phyloP scores from a whole-genome alignment of 2,888 invertebrate species.

The Odontomyia ornata region DNA sequence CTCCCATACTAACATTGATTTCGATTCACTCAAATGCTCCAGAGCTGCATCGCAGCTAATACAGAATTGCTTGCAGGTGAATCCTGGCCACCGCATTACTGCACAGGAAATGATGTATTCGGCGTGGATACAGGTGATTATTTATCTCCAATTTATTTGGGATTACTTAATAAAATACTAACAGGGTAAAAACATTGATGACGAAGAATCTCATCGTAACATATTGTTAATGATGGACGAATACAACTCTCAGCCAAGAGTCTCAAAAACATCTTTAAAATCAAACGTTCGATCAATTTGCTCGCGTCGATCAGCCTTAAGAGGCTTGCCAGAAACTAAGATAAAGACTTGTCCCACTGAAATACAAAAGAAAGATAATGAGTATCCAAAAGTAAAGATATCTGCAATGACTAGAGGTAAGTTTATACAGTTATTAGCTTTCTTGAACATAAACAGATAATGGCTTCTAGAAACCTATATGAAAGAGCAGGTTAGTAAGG shows the following conservation, averaged over 20 bases:
- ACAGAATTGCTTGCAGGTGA: constrained; percentile 24
- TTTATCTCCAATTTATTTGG: not conserved
- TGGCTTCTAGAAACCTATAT: no score
- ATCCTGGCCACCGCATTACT: constrained; percentile 37
- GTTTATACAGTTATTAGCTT: no score
- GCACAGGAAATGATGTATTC: constrained; percentile 34
- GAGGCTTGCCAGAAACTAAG: not conserved
- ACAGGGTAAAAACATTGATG: not conserved
- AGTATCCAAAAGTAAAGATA: not conserved
- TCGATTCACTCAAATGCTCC: constrained; percentile 12
- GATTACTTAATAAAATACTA: not conserved
- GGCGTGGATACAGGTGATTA: constrained; percentile 31
- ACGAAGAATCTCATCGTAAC: not conserved
- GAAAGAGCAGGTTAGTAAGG: no score
- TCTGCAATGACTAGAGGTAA: not conserved
- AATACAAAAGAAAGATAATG: no score
- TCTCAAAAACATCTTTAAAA: no score
- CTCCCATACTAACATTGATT: constrained; percentile 5
- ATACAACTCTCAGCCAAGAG: not conserved
- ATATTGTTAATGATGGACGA: constrained; percentile 14
- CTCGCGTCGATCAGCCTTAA: not conserved
- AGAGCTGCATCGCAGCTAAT: constrained; percentile 5
- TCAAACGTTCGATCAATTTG: not conserved
- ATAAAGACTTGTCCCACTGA: not conserved
- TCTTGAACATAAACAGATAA: no score